phyloP scores from a whole-genome alignment of 2,888 invertebrate genomes.

The Trichogramma dendrolimi region DNA sequence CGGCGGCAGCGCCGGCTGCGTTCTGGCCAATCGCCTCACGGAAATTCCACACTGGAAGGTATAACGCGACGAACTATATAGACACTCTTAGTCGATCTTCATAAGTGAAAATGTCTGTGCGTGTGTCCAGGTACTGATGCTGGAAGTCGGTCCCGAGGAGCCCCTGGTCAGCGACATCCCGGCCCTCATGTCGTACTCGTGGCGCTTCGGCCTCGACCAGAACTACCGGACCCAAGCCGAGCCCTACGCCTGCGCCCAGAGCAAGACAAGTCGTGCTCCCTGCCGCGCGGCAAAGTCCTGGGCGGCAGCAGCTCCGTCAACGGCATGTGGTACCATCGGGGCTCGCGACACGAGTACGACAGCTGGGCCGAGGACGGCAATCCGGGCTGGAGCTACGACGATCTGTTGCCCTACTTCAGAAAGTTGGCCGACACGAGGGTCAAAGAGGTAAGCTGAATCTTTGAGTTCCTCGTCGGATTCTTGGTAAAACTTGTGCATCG shows the following conservation, averaged over 20 bases:
- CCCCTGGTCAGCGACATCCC: constrained; percentile 14
- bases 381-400: constrained; percentile 2
- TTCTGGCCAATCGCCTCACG: constrained; percentile 1
- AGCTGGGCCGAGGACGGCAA: constrained; percentile 6
- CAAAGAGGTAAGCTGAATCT: neutral
- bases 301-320: constrained; percentile 13
- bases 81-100: no score
- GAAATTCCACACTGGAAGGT: constrained; percentile 1
- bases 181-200: neutral
- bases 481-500: neutral
- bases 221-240: constrained; percentile 9
- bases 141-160: constrained; percentile 19
- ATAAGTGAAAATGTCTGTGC: neutral
- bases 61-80: neutral
- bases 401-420: constrained; percentile 8
- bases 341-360: constrained; percentile 7
- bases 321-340: constrained; percentile 9
- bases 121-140: constrained; percentile 8
- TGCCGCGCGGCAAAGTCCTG: constrained; percentile 19
- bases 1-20: neutral
- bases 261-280: constrained; percentile 1
- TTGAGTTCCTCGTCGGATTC: no score
- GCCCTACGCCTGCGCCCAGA: neutral
- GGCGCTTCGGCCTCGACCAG: constrained; percentile 3
- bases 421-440: constrained; percentile 4